Evolutionary conservation across 2,888 invertebrate genomes (phyloP).

Genomic region (Caenorhabditis doughertyi): DNA sequence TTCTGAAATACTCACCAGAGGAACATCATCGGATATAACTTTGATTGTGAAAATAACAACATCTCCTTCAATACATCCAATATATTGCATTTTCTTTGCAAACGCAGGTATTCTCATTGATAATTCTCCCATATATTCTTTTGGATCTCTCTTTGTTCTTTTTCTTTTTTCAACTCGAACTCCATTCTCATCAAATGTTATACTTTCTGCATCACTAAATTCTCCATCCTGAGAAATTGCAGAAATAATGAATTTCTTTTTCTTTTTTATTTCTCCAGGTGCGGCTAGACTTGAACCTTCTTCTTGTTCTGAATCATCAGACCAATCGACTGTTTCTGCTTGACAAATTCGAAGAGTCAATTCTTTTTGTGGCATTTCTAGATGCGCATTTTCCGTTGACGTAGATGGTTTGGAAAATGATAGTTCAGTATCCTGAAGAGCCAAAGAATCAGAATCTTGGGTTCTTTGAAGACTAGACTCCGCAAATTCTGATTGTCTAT

Average conservation of each 20-base stretch:
- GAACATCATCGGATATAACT: slow-evolving; percentile 58
- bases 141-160: slow-evolving; percentile 45
- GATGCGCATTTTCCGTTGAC: slow-evolving; percentile 34
- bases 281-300: slow-evolving; percentile 22
- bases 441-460: slow-evolving; percentile 31
- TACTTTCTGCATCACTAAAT: slow-evolving; percentile 65
- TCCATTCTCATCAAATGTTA: slow-evolving; percentile 62
- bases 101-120: slow-evolving; percentile 62
- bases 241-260: slow-evolving; percentile 62
- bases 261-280: slow-evolving; percentile 44
- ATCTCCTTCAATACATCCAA: slow-evolving; percentile 66
- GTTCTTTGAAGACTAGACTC: not conserved
- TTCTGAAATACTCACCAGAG: slow-evolving; percentile 35
- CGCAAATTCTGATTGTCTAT: not conserved
- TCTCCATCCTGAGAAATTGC: slow-evolving; percentile 65
- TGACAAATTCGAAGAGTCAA: slow-evolving; percentile 56
- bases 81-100: slow-evolving; percentile 65
- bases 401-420: slow-evolving; percentile 26
- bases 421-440: slow-evolving; percentile 30
- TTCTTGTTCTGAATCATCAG: slow-evolving; percentile 46
- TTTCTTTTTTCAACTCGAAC: slow-evolving; percentile 50
- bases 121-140: slow-evolving; percentile 39
- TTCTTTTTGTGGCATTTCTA: slow-evolving; percentile 40
- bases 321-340: slow-evolving; percentile 54
- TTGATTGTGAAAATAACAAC: slow-evolving; percentile 55